phyloP scores from a whole-genome alignment of 1,140 invertebrate species.

The Caerostris extrusa region DNA sequence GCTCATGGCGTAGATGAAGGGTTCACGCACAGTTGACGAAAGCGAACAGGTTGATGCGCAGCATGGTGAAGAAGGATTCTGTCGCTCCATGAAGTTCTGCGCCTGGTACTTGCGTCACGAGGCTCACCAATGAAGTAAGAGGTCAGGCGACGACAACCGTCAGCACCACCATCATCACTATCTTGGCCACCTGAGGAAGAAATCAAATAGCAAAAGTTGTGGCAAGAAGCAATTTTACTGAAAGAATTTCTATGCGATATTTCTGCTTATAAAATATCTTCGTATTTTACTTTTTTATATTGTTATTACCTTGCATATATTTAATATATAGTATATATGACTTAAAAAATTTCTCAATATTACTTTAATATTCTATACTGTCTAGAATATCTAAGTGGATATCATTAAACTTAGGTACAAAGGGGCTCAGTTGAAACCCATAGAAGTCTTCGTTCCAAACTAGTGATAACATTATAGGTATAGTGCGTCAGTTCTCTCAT shows the following conservation, averaged over 20 bases:
- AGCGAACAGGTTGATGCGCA: slow-evolving; percentile 82
- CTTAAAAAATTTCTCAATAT: no score
- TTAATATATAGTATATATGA: no score
- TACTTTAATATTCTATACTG: no score
- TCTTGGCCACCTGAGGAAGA: slow-evolving; percentile 81
- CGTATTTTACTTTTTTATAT: not conserved
- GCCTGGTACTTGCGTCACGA: slow-evolving; percentile 81
- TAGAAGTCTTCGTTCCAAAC: no score
- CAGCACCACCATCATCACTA: slow-evolving; percentile 82
- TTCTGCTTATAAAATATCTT: not conserved
- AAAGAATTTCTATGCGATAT: not conserved
- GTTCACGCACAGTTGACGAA: slow-evolving; percentile 82
- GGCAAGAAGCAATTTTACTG: not conserved
- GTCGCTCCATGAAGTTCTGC: slow-evolving; percentile 80
- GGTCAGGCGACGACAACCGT: slow-evolving; percentile 82
- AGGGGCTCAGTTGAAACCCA: no score
- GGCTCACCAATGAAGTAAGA: slow-evolving; percentile 82
- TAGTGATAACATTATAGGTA: no score
- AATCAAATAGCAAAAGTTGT: not conserved
- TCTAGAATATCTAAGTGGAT: no score
- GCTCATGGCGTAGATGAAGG: slow-evolving; percentile 84
- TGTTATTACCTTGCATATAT: no score
- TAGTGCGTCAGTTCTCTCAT: no score
- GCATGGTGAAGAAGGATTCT: slow-evolving; percentile 82
- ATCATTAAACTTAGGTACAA: no score